Evolutionary conservation across 1,140 invertebrate species (phyloP).

Genomic region (Mamestra configurata): DNA sequence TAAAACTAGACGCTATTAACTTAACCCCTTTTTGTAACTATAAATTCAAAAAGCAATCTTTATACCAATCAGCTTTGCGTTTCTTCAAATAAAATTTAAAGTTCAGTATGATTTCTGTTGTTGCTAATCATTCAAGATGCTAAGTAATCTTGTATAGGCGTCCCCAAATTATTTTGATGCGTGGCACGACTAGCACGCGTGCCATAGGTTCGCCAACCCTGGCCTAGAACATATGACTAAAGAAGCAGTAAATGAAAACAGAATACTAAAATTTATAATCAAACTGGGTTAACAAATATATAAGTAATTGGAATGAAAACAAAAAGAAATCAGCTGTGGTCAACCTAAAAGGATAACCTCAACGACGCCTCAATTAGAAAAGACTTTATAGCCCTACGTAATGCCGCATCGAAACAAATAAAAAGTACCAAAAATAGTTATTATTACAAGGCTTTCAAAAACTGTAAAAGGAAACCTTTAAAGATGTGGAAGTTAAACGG

Average conservation of each 20-base stretch:
- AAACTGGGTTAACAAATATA: not conserved
- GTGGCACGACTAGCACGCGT: too few relatives aligned
- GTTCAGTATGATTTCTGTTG: too few relatives aligned
- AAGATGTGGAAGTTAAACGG: not conserved
- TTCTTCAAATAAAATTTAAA: too few relatives aligned
- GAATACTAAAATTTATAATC: too few relatives aligned
- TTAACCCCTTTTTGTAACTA: too few relatives aligned
- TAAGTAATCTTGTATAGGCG: too few relatives aligned
- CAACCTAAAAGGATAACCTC: not conserved
- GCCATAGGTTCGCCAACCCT: too few relatives aligned
- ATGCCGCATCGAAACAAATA: not conserved
- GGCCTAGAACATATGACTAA: not conserved
- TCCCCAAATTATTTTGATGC: too few relatives aligned
- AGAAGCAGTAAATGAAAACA: not conserved
- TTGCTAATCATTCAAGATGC: too few relatives aligned
- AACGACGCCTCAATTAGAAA: not conserved
- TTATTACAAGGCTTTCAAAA: not conserved
- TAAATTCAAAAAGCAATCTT: too few relatives aligned
- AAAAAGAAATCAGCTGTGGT: not conserved
- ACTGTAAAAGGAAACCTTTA: not conserved
- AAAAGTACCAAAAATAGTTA: not conserved
- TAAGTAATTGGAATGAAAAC: not conserved
- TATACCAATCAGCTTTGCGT: too few relatives aligned
- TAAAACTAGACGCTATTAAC: too few relatives aligned
- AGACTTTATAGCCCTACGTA: not conserved